Conservation (phyloP, 2,888 invertebrate species). For the Eupsilia transversa region DNA sequence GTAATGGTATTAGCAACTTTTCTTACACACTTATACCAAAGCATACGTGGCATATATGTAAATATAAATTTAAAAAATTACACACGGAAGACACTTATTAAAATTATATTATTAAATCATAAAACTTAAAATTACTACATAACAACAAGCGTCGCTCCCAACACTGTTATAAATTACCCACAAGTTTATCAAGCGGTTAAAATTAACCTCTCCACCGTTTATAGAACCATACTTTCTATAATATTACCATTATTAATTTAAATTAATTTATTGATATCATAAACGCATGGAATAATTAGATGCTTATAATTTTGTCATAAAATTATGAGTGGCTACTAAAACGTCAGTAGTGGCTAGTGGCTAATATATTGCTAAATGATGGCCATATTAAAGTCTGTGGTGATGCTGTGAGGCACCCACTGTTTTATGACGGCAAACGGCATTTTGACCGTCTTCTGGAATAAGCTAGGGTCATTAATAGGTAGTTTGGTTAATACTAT, state of each 20-base stretch:
- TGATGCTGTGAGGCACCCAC: slow-evolving; percentile 54
- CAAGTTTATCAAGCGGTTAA: slow-evolving; percentile 70
- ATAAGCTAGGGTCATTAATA: slow-evolving; percentile 20
- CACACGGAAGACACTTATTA: slow-evolving; percentile 20
- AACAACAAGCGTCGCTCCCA: slow-evolving; percentile 49
- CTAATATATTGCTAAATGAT: slow-evolving; percentile 58
- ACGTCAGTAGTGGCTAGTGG: slow-evolving; percentile 30
- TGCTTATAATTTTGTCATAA: slow-evolving; percentile 55
- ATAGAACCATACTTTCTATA: slow-evolving; percentile 56
- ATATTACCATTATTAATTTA: slow-evolving; percentile 58
- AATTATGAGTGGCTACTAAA: slow-evolving; percentile 50
- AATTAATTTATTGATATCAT: slow-evolving; percentile 66
- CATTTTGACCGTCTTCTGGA: slow-evolving; percentile 38
- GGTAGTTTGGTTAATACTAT: slow-evolving; percentile 19
- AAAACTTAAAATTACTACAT: slow-evolving; percentile 48
- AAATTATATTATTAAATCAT: slow-evolving; percentile 28
- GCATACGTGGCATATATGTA: not conserved
- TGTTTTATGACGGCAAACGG: slow-evolving; percentile 60
- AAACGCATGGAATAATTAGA: slow-evolving; percentile 60
- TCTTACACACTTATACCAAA: not conserved
- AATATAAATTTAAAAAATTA: slow-evolving; percentile 17
- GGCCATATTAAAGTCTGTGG: slow-evolving; percentile 41
- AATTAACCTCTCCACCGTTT: slow-evolving; percentile 66
- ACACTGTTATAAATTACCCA: slow-evolving; percentile 66
- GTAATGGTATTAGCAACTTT: not conserved